Evolutionary conservation across 92 coral and sea anemone genomes (phyloP).

Genomic region (Galaxea fascicularis): DNA sequence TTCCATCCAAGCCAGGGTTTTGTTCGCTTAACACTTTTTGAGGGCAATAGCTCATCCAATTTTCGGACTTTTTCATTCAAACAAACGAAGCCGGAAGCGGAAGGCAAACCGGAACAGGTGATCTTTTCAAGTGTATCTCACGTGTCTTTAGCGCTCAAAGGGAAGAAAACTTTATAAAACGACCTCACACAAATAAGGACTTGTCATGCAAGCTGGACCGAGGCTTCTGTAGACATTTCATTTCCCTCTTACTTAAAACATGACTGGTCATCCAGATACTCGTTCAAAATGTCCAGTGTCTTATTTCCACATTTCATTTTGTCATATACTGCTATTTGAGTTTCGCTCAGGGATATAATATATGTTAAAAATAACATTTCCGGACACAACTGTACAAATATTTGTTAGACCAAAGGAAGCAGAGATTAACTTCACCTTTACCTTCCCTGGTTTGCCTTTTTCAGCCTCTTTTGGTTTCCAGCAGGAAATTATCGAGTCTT

Average conservation of each 20-base stretch:
- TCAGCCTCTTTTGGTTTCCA: constrained; percentile 64
- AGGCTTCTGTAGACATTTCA: background rate
- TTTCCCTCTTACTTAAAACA: background rate
- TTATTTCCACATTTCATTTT: background rate
- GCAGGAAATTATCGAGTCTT: constrained; percentile 78
- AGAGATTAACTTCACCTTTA: constrained; percentile 12
- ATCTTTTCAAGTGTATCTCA: background rate
- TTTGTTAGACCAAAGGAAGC: background rate
- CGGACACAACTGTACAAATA: background rate
- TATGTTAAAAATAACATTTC: background rate
- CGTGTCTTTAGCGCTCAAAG: background rate
- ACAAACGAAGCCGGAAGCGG: background rate
- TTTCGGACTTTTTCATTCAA: background rate
- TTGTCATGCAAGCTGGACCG: background rate
- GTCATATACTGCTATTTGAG: background rate
- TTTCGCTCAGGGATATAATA: background rate
- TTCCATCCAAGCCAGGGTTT: no score
- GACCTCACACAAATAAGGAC: background rate
- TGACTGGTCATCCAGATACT: background rate
- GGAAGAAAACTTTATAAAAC: background rate
- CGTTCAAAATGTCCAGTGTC: background rate
- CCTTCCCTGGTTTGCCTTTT: constrained; percentile 54
- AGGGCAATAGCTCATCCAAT: background rate
- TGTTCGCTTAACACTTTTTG: background rate
- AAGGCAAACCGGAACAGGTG: background rate